Percentiles rank a stretch among this genome's conserved stretches.
Conservation (phyloP, 2,888 invertebrate genomes). For the Esperia sulphurella region DNA sequence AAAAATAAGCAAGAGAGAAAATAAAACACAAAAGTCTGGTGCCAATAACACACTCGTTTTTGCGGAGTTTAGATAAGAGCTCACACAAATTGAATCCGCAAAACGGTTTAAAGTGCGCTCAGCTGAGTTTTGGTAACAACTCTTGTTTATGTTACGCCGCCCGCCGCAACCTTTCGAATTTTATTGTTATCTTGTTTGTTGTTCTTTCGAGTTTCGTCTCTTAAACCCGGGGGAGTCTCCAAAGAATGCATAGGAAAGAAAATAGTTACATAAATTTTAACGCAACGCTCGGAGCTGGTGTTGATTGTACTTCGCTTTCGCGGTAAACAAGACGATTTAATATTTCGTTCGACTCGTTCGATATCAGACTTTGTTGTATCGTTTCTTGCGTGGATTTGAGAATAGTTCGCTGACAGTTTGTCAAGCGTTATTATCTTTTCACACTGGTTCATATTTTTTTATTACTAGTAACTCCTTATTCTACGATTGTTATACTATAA, state of each 20-base stretch:
- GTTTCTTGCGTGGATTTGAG: too few species aligned
- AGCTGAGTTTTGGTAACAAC: not conserved
- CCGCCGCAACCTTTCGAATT: not conserved
- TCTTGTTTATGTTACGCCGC: not conserved
- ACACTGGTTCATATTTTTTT: too few species aligned
- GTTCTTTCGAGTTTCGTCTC: constrained; percentile 1
- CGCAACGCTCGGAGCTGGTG: not conserved
- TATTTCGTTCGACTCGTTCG: too few species aligned
- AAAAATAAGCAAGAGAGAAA: too few species aligned
- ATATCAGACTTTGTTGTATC: too few species aligned
- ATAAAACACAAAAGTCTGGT: too few species aligned
- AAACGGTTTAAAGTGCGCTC: not conserved
- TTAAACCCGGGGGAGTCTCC: not conserved
- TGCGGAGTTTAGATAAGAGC: not conserved
- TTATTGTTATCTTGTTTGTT: constrained; percentile 9
- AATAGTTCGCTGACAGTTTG: too few species aligned
- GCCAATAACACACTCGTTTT: not conserved
- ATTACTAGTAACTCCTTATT: too few species aligned
- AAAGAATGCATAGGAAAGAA: not conserved
- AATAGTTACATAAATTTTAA: not conserved
- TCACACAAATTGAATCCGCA: not conserved
- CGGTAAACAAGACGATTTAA: not conserved
- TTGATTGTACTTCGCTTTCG: not conserved
- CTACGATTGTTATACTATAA: too few species aligned
- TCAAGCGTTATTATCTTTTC: too few species aligned